phyloP scores from a whole-genome alignment of 2,888 invertebrate species.

The Coleophora deauratella region DNA sequence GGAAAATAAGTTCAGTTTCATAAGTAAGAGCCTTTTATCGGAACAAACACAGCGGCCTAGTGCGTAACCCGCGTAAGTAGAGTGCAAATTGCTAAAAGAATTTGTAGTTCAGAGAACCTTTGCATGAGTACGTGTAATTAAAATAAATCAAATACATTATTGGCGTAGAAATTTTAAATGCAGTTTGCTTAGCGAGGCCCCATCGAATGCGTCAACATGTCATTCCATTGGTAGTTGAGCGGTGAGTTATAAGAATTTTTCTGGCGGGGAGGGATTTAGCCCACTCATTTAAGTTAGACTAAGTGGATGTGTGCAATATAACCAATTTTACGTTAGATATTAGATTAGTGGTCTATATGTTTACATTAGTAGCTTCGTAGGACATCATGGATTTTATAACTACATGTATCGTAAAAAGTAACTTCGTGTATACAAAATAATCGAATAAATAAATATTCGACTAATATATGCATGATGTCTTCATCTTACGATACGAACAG shows the following conservation, averaged over 20 bases:
- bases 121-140: too few species aligned
- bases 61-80: too few species aligned
- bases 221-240: constrained; percentile 68
- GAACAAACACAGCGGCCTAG: too few species aligned
- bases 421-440: not conserved
- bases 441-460: not conserved
- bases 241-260: constrained; percentile 72
- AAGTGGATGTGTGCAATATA: constrained; percentile 69
- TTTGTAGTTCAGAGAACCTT: too few species aligned
- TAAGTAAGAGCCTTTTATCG: too few species aligned
- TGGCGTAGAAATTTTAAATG: constrained; percentile 9
- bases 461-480: constrained; percentile 5
- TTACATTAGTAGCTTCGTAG: constrained; percentile 30
- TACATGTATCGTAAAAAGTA: constrained; percentile 1
- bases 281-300: constrained; percentile 55
- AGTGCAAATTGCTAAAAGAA: too few species aligned
- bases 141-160: too few species aligned
- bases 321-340: constrained; percentile 56
- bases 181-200: constrained; percentile 63
- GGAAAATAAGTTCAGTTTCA: too few species aligned
- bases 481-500: too few species aligned
- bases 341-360: constrained; percentile 40
- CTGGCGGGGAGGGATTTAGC: constrained; percentile 74
- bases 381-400: constrained; percentile 23
- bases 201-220: constrained; percentile 53